These are phyloP conservation scores for Microdon myrmicae DNA, from an alignment of 2,888 invertebrate species.

Conservation along the genomic window DNA sequence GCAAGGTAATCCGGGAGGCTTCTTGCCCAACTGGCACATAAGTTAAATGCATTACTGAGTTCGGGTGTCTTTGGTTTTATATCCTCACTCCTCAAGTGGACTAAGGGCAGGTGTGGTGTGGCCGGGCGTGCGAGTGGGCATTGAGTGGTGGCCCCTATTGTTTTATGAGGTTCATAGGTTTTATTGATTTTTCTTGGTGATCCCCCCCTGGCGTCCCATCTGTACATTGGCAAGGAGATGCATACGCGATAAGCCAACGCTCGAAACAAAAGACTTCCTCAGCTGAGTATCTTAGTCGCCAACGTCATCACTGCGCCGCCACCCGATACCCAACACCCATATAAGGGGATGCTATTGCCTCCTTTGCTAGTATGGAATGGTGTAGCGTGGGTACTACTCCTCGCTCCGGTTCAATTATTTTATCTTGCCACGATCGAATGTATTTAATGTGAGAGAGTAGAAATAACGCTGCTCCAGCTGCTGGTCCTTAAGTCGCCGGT, in stretches of 20 bases:
- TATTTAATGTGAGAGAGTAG: conserved; percentile 48
- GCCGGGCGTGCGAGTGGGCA: background rate
- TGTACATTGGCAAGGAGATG: no score
- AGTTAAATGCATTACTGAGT: conserved; percentile 30
- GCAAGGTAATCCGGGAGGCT: conserved; percentile 49
- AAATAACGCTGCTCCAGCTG: conserved; percentile 22
- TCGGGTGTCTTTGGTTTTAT: conserved; percentile 24
- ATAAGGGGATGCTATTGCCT: conserved; percentile 42
- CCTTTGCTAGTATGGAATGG: no score
- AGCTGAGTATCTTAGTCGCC: conserved; percentile 4
- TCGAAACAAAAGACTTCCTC: conserved; percentile 47
- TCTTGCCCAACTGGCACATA: conserved; percentile 46
- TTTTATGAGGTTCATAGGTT: conserved; percentile 43
- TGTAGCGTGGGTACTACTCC: conserved; percentile 13
- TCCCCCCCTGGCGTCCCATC: no score
- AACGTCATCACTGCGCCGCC: no score
- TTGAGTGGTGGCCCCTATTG: conserved; percentile 30
- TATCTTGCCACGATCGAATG: conserved; percentile 59
- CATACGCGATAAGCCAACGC: conserved; percentile 47
- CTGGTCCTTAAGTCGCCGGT: no score
- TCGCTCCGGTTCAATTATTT: conserved; percentile 57
- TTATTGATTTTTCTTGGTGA: conserved; percentile 46
- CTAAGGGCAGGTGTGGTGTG: conserved; percentile 9
- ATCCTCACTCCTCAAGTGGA: conserved; percentile 7
- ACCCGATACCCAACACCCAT: conserved; percentile 35